Conservation (phyloP, 2,113 vertebrate genomes). For the Suncus etruscus region DNA sequence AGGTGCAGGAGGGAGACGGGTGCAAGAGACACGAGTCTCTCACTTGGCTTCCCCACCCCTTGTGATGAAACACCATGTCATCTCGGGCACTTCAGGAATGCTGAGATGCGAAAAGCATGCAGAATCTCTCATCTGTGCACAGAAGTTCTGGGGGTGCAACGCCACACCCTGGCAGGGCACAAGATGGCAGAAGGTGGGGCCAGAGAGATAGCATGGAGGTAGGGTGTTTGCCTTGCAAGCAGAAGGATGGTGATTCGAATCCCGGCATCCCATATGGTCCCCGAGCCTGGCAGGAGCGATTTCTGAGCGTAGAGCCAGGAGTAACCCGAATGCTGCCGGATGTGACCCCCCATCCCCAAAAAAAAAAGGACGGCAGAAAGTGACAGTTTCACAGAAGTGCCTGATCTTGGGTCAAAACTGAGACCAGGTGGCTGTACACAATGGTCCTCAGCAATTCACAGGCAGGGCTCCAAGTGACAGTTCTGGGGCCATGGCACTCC, state of each 20-base stretch:
- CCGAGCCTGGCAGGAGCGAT: too few species aligned
- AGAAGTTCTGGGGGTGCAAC: background rate
- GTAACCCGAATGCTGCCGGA: too few species aligned
- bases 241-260: too few species aligned
- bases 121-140: background rate
- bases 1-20: too few species aligned
- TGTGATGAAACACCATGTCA: background rate
- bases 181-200: too few species aligned
- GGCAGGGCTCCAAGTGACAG: background rate
- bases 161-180: background rate
- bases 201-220: too few species aligned
- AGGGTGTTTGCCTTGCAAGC: too few species aligned
- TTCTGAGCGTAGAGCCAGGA: too few species aligned
- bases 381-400: slow-evolving; percentile 45
- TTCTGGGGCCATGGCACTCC: background rate
- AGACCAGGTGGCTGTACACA: slow-evolving; percentile 52
- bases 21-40: too few species aligned
- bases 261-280: too few species aligned
- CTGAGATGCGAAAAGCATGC: background rate
- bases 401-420: slow-evolving; percentile 55
- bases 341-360: too few species aligned
- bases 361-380: background rate
- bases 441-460: background rate
- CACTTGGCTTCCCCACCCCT: background rate
- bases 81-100: background rate